Evolutionary conservation across 2,888 invertebrate species (phyloP).

Genomic region (Athalia cordata): DNA sequence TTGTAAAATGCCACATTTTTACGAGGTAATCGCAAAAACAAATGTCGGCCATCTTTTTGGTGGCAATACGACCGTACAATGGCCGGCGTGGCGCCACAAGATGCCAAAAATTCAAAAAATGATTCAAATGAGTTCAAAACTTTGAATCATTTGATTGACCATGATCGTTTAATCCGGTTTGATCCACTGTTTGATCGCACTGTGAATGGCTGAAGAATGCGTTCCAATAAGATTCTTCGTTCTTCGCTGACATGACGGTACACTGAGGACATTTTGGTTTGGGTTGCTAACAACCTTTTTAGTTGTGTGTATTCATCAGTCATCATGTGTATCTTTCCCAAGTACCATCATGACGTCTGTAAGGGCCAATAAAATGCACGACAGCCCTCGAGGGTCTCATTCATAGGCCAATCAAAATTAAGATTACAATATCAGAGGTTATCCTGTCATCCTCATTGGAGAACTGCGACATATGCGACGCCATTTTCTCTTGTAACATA

Average conservation of each 20-base stretch:
- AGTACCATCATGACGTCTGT: too few relatives aligned
- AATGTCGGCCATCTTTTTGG: conserved; percentile 68
- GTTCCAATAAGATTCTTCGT: too few relatives aligned
- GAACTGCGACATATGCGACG: conserved; percentile 3
- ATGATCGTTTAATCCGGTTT: background rate
- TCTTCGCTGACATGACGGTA: too few relatives aligned
- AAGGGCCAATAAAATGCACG: too few relatives aligned
- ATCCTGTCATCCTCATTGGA: background rate
- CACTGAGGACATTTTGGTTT: too few relatives aligned
- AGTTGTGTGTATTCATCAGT: too few relatives aligned
- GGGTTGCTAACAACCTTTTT: too few relatives aligned
- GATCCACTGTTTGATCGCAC: background rate
- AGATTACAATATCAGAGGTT: background rate
- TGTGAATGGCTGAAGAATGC: too few relatives aligned
- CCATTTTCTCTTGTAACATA: conserved; percentile 15
- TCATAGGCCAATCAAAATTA: background rate
- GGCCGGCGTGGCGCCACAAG: conserved; percentile 50
- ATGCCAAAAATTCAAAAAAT: background rate
- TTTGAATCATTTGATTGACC: background rate
- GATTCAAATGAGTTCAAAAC: background rate
- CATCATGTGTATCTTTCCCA: too few relatives aligned
- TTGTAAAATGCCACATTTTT: conserved; percentile 53
- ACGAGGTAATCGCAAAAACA: conserved; percentile 62
- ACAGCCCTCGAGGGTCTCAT: background rate
- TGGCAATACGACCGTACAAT: conserved; percentile 66